A percentile compares a stretch with the other conserved stretches of the same genome.
phyloP scores from a whole-genome alignment of 2,113 vertebrate species.

The Pelecanoides urinatrix region DNA sequence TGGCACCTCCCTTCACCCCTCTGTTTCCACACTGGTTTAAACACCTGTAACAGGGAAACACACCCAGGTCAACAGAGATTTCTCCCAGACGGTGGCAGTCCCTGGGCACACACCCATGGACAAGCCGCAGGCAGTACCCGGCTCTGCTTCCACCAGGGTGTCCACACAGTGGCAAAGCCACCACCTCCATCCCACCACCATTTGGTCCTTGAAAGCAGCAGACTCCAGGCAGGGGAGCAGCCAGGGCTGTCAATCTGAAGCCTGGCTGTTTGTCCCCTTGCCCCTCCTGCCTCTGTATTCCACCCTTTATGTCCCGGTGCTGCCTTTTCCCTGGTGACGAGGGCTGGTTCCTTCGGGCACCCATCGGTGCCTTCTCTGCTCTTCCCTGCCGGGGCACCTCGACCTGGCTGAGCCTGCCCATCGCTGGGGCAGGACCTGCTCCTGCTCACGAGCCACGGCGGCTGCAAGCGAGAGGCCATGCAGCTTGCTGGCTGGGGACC shows the following conservation, averaged over 20 bases:
- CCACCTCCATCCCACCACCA: neutral
- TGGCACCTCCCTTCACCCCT: neutral
- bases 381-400: neutral
- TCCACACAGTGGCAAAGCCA: neutral
- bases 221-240: neutral
- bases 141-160: neutral
- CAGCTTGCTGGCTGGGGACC: neutral
- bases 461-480: neutral
- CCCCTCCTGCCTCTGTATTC: neutral
- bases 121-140: neutral
- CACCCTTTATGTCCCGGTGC: neutral
- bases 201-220: neutral
- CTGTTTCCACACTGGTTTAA: neutral
- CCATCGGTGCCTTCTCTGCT: neutral
- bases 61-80: constrained; percentile 13
- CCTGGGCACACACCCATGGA: neutral
- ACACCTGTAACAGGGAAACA: neutral
- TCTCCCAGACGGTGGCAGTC: neutral
- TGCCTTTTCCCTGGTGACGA: accelerated
- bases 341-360: neutral
- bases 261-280: neutral
- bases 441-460: neutral
- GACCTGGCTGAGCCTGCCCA: neutral
- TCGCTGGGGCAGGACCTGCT: neutral
- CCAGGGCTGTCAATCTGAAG: neutral